Conservation (phyloP, 1,140 invertebrate genomes). For the Ostrea edulis region DNA sequence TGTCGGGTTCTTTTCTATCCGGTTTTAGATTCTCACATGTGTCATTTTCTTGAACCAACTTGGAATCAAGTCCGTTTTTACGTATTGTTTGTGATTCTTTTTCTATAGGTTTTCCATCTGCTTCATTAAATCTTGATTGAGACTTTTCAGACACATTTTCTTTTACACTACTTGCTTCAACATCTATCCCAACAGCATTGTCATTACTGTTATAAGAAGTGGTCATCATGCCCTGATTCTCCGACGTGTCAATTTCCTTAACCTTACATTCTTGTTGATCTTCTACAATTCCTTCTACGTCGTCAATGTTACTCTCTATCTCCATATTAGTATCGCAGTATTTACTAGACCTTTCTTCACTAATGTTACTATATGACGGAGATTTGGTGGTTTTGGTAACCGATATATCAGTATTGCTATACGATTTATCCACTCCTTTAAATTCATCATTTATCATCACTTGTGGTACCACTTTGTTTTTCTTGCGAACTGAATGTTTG, state of each 20-base stretch:
- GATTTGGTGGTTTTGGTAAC: not conserved
- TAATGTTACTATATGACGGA: not conserved
- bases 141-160: not conserved
- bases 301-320: not conserved
- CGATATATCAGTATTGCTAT: not conserved
- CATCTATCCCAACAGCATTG: not conserved
- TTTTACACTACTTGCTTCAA: not conserved
- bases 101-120: not conserved
- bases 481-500: slow-evolving; percentile 36
- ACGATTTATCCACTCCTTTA: not conserved
- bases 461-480: slow-evolving; percentile 47
- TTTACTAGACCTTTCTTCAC: not conserved
- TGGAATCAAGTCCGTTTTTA: not conserved
- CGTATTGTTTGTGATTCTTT: not conserved
- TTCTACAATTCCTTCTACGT: not conserved
- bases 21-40: not conserved
- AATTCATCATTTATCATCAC: not conserved
- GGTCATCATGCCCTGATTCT: not conserved
- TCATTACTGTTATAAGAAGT: not conserved
- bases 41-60: not conserved
- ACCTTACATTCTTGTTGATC: not conserved
- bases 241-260: not conserved
- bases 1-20: not conserved
- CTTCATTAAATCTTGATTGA: not conserved
- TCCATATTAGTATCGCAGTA: not conserved